Evolutionary conservation across 2,113 vertebrate genomes (phyloP).

Genomic region (Nerophis lumbriciformis): DNA sequence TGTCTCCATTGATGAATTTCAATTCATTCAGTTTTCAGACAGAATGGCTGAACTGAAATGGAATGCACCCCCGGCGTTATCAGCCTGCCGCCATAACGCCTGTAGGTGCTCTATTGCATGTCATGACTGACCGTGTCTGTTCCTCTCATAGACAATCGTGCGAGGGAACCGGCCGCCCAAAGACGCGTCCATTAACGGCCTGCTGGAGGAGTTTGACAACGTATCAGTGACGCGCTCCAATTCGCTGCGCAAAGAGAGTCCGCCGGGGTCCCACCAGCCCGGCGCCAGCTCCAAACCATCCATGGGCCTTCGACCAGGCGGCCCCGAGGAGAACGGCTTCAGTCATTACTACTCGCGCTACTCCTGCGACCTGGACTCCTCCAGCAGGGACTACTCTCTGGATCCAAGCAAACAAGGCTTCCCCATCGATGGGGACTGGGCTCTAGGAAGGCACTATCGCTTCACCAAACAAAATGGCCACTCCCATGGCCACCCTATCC

Average conservation of each 20-base stretch:
- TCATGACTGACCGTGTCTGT: constrained; percentile 32
- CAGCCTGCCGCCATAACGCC: constrained; percentile 23
- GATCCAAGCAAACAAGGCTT: constrained; percentile 73
- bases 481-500: constrained; percentile 57
- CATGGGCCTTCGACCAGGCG: constrained; percentile 48
- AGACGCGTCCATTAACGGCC: constrained; percentile 91
- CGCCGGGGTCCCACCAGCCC: constrained; percentile 81
- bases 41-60: constrained; percentile 35
- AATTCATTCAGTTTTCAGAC: constrained; percentile 51
- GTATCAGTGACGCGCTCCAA: constrained; percentile 98
- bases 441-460: constrained; percentile 77
- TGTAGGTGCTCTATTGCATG: constrained; percentile 10
- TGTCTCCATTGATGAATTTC: constrained; percentile 48
- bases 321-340: constrained; percentile 88
- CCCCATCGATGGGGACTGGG: constrained; percentile 72
- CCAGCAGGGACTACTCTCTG: constrained; percentile 71
- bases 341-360: constrained; percentile 85
- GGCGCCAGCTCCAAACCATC: constrained; percentile 66
- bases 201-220: constrained; percentile 96
- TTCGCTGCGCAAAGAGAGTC: constrained; percentile 94
- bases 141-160: constrained; percentile 85
- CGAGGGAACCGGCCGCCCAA: constrained; percentile 90
- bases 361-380: constrained; percentile 86
- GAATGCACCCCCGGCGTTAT: constrained; percentile 34
- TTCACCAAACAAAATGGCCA: constrained; percentile 85